Percentiles rank a stretch among this genome's conserved stretches.
Evolutionary conservation across 2,888 invertebrate genomes (phyloP).

Genomic region (Emmelina monodactyla): DNA sequence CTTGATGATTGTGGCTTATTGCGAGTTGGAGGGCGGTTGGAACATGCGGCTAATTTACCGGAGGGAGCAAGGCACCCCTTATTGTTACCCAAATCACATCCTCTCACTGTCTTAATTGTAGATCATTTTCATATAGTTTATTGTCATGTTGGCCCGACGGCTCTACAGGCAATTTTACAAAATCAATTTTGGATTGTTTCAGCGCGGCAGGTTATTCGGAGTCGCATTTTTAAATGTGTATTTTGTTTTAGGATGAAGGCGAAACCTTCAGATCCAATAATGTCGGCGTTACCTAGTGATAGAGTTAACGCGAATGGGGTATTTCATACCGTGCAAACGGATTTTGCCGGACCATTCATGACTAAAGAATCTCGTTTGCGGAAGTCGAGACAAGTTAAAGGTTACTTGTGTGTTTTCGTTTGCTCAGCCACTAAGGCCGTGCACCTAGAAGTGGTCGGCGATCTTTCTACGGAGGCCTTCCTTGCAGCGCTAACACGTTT

Average conservation of each 20-base stretch:
- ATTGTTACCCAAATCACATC: constrained; percentile 3
- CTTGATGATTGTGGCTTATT: constrained; percentile 6
- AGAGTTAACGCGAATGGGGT: constrained; percentile 3
- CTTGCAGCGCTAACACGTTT: constrained; percentile 11
- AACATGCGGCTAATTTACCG: constrained; percentile 1
- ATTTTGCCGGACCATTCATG: constrained; percentile 10
- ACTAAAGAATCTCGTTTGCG: constrained; percentile 4
- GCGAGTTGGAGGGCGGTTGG: constrained; percentile 9
- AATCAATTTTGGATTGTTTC: constrained; percentile 10
- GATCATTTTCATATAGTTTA: constrained; percentile 7
- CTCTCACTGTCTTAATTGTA: constrained; percentile 6
- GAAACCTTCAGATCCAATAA: constrained; percentile 4
- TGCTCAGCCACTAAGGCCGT: constrained; percentile 9
- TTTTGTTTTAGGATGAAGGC: too few species aligned
- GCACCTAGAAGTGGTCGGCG: too few species aligned
- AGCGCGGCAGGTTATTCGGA: constrained; percentile 4
- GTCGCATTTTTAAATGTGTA: constrained; percentile 4
- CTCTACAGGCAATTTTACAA: constrained; percentile 5
- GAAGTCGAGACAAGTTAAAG: constrained; percentile 5
- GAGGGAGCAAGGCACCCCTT: constrained; percentile 3
- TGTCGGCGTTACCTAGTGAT: constrained; percentile 8
- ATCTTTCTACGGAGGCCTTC: constrained; percentile 12
- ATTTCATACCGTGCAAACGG: constrained; percentile 6
- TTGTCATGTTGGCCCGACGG: constrained; percentile 6
- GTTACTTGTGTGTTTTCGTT: constrained; percentile 8